Conservation (phyloP, 1,140 invertebrate species). For the Neotoxoptera formosana region DNA sequence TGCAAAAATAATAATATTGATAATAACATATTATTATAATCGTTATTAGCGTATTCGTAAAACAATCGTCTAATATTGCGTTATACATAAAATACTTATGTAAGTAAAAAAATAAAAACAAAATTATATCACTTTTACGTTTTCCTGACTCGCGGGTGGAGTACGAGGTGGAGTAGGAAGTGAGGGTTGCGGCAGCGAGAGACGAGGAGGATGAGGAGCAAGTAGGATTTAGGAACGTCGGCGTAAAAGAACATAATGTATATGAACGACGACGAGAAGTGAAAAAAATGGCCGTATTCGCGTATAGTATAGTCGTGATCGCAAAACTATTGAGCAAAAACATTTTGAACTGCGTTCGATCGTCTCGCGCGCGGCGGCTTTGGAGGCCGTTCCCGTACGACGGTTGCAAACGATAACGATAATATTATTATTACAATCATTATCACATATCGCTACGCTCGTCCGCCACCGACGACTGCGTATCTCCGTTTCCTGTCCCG, state of each 20-base stretch:
- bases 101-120: not conserved
- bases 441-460: not conserved
- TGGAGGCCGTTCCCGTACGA: not conserved
- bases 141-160: not conserved
- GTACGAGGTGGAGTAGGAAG: not conserved
- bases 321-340: slow-evolving; percentile 43
- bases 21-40: not conserved
- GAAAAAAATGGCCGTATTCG: slow-evolving; percentile 29
- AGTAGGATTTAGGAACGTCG: not conserved
- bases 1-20: slow-evolving; percentile 1
- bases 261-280: not conserved
- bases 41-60: not conserved
- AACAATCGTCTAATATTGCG: not conserved
- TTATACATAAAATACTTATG: not conserved
- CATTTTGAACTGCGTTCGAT: slow-evolving; percentile 5
- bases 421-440: not conserved
- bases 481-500: not conserved
- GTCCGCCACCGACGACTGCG: not conserved
- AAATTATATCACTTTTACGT: not conserved
- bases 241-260: not conserved
- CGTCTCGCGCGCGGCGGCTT: not conserved
- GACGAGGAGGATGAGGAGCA: not conserved
- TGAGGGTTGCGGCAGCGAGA: not conserved
- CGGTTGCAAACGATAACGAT: not conserved
- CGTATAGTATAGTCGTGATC: slow-evolving; percentile 21